Conservation (phyloP, 2,888 invertebrate genomes). For the Drosophila nr. perissopoda region DNA sequence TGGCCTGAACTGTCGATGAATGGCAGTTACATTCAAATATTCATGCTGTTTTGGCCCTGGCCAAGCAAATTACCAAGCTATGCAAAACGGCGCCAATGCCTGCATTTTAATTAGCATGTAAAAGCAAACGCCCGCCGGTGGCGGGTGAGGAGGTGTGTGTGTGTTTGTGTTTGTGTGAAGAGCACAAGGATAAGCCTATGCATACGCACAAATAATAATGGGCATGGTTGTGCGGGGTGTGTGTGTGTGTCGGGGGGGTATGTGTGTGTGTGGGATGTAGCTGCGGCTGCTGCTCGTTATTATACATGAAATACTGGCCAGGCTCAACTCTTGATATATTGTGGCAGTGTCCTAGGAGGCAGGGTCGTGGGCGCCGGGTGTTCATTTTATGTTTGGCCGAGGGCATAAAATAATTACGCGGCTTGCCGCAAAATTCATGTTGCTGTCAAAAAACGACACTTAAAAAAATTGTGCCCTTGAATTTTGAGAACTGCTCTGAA, state of each 20-base stretch:
- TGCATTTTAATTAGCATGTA: constrained; percentile 77
- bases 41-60: constrained; percentile 69
- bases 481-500: not conserved
- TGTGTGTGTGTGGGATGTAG: constrained; percentile 11
- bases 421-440: constrained; percentile 78
- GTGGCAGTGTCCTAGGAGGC: constrained; percentile 34
- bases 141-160: constrained; percentile 5
- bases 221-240: constrained; percentile 16
- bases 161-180: constrained; percentile 13
- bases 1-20: constrained; percentile 46
- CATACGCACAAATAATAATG: constrained; percentile 78
- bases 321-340: constrained; percentile 75
- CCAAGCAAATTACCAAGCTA: constrained; percentile 72
- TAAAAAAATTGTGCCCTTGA: constrained; percentile 1
- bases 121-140: constrained; percentile 17
- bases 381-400: constrained; percentile 61
- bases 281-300: constrained; percentile 35
- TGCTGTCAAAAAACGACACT: constrained; percentile 50
- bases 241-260: not conserved
- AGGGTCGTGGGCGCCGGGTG: constrained; percentile 8
- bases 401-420: constrained; percentile 81
- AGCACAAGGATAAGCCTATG: constrained; percentile 48
- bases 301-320: constrained; percentile 44
- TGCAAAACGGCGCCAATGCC: constrained; percentile 76
- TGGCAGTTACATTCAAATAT: constrained; percentile 67